Base-by-base conservation (phyloP, 2,797 vertebrate genomes). In the Sus cebifrons region DNA sequence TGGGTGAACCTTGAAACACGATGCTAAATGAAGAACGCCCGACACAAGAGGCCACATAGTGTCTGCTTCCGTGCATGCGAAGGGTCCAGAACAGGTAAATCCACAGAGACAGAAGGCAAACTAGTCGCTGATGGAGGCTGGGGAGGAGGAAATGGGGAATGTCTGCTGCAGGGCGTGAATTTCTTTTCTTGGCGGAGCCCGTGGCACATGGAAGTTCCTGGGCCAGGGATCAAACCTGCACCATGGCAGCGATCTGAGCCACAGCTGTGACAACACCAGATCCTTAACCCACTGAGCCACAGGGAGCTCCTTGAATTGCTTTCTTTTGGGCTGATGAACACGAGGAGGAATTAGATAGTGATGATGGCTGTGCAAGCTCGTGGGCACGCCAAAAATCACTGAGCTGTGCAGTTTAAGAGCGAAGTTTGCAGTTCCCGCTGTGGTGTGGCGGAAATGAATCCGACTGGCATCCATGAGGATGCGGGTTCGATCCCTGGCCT, bases 41-140 rank as follows among this genome's bases (percentile, higher is more conserved):
- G 21, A 29, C 29, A 14, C 54, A 17, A 44, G 52, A 32, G 23
- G n/a, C 4, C 36, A 13, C 21, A 3, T 23, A 18, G 1, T 9
- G 29, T 27, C 0, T 15, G 52, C 32, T 18, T 68, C 54, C 40
- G 1, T 68, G 23, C 25, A 11, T 54, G 4, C 27, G 44, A 29
- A 65, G 16, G 14, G 36, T 56, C 29, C 9, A 20, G 25, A 62
- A 64, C 10, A 56, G 49, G 79, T 54, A 82, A 86, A 58, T 40
- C 21, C 23, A 8, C 0, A 71, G 10, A 21, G 18, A 40, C 15
- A 25, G 86, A n/a, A 52, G n/a, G 25, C 32, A 49, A 44, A 25
- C 13, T 1, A 20, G n/a, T n/a, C 4, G 10, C 32, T 44, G 25
- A 29, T 3, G 6, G 56, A 64, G 2, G 18, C 2, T 1, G 16